phyloP scores from a whole-genome alignment of 1,140 invertebrate genomes.

The Portunus trituberculatus region DNA sequence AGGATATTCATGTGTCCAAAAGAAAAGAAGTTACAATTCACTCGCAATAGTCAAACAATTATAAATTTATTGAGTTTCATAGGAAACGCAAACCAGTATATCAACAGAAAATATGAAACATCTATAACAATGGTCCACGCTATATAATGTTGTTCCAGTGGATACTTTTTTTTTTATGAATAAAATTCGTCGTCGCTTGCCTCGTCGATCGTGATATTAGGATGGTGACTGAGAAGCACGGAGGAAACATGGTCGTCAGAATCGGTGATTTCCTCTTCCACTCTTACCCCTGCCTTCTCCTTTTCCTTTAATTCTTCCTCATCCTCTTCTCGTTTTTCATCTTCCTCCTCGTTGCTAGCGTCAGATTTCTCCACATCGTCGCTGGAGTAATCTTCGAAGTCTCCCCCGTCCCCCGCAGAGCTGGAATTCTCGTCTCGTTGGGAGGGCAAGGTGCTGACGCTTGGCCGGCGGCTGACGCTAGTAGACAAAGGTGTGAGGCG shows the following conservation, averaged over 20 bases:
- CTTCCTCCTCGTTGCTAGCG: background rate
- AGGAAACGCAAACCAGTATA: too few relatives aligned
- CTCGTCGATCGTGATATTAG: conserved; percentile 68
- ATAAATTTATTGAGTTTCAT: too few relatives aligned
- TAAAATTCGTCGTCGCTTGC: conserved; percentile 66
- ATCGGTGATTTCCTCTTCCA: conserved; percentile 34
- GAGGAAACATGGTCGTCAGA: conserved; percentile 57
- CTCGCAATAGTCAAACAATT: too few relatives aligned
- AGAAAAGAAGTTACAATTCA: too few relatives aligned
- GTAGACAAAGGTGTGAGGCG: conserved; percentile 34
- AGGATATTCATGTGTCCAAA: too few relatives aligned
- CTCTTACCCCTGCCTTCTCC: background rate
- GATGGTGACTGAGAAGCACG: conserved; percentile 55
- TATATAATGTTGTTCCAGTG: too few relatives aligned
- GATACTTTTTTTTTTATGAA: background rate
- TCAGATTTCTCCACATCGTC: conserved; percentile 35
- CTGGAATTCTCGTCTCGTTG: conserved; percentile 61
- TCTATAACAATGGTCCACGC: too few relatives aligned
- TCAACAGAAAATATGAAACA: too few relatives aligned
- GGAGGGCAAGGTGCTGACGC: background rate
- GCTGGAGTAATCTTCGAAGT: conserved; percentile 20
- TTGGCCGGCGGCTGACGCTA: background rate
- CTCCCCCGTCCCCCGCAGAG: conserved; percentile 57
- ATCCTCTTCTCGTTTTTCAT: conserved; percentile 21
- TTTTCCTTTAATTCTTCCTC: background rate